Evolutionary conservation across 2,888 invertebrate species (phyloP).

Genomic region (Gryllus longicercus): DNA sequence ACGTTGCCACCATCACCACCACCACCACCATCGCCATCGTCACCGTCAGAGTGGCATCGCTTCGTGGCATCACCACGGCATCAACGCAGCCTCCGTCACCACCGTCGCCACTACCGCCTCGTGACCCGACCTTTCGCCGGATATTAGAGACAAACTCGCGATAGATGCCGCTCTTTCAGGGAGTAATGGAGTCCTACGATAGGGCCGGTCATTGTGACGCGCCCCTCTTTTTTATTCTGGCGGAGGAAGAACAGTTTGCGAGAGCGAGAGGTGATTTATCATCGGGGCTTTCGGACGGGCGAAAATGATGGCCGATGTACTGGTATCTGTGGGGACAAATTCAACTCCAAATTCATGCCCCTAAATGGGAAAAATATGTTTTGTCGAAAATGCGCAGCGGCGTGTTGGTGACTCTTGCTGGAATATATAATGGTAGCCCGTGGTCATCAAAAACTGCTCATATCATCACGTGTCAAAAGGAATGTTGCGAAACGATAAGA

Average conservation of each 20-base stretch:
- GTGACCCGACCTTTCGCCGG: neutral
- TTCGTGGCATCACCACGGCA: neutral
- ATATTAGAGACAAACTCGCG: slow-evolving; percentile 17
- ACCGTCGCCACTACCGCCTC: neutral
- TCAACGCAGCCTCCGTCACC: neutral
- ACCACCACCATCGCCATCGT: too few relatives aligned
- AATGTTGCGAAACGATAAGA: too few relatives aligned
- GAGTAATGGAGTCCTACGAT: neutral
- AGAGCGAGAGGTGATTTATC: neutral
- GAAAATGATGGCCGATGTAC: slow-evolving; percentile 17
- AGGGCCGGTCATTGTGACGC: neutral
- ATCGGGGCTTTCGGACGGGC: neutral
- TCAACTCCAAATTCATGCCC: neutral
- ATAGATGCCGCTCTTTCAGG: neutral
- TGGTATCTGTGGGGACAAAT: neutral
- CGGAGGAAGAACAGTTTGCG: neutral
- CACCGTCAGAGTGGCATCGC: neutral
- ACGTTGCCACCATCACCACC: too few relatives aligned
- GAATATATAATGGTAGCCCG: too few relatives aligned
- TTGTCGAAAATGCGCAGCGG: neutral
- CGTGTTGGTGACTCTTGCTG: too few relatives aligned
- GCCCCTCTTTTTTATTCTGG: neutral
- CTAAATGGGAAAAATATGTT: slow-evolving; percentile 4
- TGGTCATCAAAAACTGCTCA: too few relatives aligned
- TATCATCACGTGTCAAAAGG: too few relatives aligned